These are phyloP conservation scores for Anguilla pacifica DNA, from an alignment of 2,797 vertebrate genomes.

Conservation along the genomic window DNA sequence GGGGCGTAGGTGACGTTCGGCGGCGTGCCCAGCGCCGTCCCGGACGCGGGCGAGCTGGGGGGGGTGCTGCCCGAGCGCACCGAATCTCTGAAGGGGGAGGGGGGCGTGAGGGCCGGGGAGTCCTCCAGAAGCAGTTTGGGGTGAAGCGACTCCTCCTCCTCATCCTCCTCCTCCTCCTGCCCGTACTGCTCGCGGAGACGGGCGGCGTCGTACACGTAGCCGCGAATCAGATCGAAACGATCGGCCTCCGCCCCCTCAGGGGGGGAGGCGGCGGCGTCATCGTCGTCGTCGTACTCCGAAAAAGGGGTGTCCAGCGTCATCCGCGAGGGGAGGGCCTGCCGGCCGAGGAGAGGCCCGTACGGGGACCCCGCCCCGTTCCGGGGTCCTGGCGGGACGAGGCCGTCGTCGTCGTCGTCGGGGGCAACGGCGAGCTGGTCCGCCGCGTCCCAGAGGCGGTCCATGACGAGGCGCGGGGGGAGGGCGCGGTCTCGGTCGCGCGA, in stretches of 20 bases:
- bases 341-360: slow-evolving; percentile 65
- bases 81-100: slow-evolving; percentile 95
- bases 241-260: slow-evolving; percentile 75
- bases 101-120: slow-evolving; percentile 86
- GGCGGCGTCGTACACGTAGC: slow-evolving; percentile 83
- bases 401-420: slow-evolving; percentile 66
- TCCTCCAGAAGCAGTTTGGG: slow-evolving; percentile 84
- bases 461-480: slow-evolving; percentile 60
- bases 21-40: slow-evolving; percentile 81
- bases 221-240: slow-evolving; percentile 85
- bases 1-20: slow-evolving; percentile 81
- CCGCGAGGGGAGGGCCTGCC: slow-evolving; percentile 71
- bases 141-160: slow-evolving; percentile 68
- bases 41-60: slow-evolving; percentile 80
- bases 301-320: slow-evolving; percentile 61
- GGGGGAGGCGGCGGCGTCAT: slow-evolving; percentile 58
- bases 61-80: slow-evolving; percentile 84
- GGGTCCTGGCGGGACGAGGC: slow-evolving; percentile 53
- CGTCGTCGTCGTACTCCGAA: slow-evolving; percentile 32
- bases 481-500: slow-evolving; percentile 48
- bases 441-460: slow-evolving; percentile 79
- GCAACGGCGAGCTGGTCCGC: slow-evolving; percentile 77
- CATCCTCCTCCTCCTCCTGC: background rate
- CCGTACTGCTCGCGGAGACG: slow-evolving; percentile 64
- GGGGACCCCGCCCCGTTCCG: slow-evolving; percentile 63